Evolutionary conservation across 2,888 invertebrate species (phyloP), one percentile per base, ranked within the genome.

Genomic region (Tenthredo distinguenda): DNA sequence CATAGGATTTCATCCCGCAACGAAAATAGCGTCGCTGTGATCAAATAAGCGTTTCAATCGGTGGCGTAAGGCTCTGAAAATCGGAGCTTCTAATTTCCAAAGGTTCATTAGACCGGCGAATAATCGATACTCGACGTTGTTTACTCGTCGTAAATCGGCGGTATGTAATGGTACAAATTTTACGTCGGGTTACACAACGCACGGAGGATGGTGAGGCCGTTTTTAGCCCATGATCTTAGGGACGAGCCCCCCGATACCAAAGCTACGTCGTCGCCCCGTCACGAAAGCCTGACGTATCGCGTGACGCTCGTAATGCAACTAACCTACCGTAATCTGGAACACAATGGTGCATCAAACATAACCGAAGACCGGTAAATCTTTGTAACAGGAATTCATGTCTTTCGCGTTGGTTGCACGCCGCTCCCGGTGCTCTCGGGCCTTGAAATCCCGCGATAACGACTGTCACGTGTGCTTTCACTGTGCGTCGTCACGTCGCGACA

Each of bases 281-380:
- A 84, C 82, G 72, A 58, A 71, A 26, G 6, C 50, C 71, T 85
- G 85, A 85, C 85, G 85, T 71, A 18, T 37, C 55, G 81, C 86
- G 85, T 91, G 91, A 91, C 91, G 91, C 90, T 88, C 85, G 85
- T 87, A 91, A 93, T 93, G 93, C 93, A 93, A 93, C 93, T 93
- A 92, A 93, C 93, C 92, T 93, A 92, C 92, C 91, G 90, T 91
- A 93, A 93, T 92, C 90, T 89, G 89, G 90, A 90, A 89, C 90
- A 91, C 89, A 91, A 92, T 93, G 92, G 92, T 93, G 93, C 93
- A 93, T 93, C 93, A 90, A 91, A 92, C 93, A 92, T 93, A 93
- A 93, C 92, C 92, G 92, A 90, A 92, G 92, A 89, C 91, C 90
- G 91, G 92, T 93, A 93, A 93, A 93, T 93, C 93, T 90, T 91